Percentiles rank a stretch among this genome's conserved stretches.
phyloP scores from a whole-genome alignment of 2,797 vertebrate species.

The Scolopax rusticola region DNA sequence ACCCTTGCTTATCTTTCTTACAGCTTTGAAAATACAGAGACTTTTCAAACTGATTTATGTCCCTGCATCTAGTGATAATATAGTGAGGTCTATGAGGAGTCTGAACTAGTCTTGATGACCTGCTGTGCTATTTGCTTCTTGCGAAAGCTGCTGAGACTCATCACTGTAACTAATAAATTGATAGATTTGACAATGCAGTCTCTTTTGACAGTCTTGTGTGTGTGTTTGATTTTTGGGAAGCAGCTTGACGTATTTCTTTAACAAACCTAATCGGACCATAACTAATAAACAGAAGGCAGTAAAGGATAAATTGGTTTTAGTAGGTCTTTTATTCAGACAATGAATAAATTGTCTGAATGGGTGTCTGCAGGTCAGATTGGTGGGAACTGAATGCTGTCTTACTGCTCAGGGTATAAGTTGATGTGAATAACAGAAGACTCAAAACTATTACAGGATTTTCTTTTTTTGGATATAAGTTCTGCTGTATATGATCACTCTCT shows the following conservation, averaged over 20 bases:
- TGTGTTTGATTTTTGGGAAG: not conserved
- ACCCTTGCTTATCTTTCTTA: not conserved
- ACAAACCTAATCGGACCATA: not conserved
- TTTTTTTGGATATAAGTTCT: not conserved
- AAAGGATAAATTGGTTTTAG: not conserved
- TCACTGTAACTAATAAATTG: not conserved
- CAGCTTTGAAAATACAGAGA: not conserved
- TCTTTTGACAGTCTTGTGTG: not conserved
- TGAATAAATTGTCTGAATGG: not conserved
- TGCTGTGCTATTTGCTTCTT: not conserved
- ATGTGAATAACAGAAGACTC: not conserved
- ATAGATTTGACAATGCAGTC: not conserved
- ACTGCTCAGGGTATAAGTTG: not conserved
- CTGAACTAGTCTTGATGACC: not conserved
- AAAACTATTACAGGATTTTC: not conserved
- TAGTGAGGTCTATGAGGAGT: not conserved
- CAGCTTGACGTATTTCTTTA: not conserved
- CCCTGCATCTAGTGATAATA: not conserved
- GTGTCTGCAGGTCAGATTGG: not conserved
- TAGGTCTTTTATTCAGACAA: not conserved
- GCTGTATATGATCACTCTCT: not conserved
- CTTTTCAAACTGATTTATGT: not conserved
- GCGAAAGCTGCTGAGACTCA: not conserved
- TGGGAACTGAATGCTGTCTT: not conserved
- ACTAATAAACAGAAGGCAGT: not conserved